phyloP scores from a whole-genome alignment of 2,113 vertebrate species.

The Oenanthe oenanthe region DNA sequence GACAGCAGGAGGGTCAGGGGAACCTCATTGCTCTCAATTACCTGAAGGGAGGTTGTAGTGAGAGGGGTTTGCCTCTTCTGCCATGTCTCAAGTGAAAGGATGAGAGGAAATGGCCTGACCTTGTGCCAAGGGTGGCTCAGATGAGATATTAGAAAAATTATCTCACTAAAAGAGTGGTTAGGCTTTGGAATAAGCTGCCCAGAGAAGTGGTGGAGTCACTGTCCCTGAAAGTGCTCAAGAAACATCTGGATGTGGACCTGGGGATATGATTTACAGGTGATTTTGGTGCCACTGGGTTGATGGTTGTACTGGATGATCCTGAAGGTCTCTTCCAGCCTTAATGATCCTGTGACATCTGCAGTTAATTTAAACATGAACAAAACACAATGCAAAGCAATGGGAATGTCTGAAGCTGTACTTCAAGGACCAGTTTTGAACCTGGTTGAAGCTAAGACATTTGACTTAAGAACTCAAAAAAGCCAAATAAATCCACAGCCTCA shows the following conservation, averaged over 20 bases:
- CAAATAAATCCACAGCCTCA: background rate
- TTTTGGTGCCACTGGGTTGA: background rate
- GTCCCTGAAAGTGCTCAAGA: background rate
- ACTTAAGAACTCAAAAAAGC: background rate
- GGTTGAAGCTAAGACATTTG: background rate
- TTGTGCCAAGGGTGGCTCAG: background rate
- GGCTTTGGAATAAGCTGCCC: background rate
- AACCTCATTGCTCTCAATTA: background rate
- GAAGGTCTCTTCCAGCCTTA: background rate
- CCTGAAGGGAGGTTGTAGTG: background rate
- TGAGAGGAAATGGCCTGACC: background rate
- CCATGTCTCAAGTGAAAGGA: background rate
- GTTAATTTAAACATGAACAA: background rate
- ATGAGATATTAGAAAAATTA: background rate
- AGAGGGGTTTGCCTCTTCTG: background rate
- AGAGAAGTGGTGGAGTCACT: background rate
- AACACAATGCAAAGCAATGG: background rate
- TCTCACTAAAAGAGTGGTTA: background rate
- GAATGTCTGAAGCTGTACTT: background rate
- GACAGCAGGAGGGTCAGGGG: background rate
- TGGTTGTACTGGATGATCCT: background rate
- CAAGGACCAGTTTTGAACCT: background rate
- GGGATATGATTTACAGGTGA: background rate
- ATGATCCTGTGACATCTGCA: fast-evolving
- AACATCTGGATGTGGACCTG: background rate